phyloP scores from a whole-genome alignment of 1,140 invertebrate species.

The Drosophila rhopaloa region DNA sequence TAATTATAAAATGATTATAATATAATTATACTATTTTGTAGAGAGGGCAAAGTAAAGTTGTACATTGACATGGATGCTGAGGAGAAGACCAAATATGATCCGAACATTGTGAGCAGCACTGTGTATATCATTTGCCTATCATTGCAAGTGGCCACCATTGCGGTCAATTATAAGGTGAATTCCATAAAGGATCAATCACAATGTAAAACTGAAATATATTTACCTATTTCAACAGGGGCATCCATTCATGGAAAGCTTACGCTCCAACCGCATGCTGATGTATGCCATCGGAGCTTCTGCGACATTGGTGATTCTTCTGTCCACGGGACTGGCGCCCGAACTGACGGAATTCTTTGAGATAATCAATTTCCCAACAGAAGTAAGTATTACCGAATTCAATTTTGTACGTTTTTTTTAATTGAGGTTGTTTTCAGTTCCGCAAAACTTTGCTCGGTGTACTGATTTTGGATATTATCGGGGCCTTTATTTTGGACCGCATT shows the following conservation, averaged over 20 bases:
- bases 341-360: conserved; percentile 94
- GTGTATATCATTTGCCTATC: conserved; percentile 99
- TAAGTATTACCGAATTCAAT: conserved; percentile 85
- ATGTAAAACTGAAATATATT: conserved; percentile 29
- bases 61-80: conserved; percentile 86
- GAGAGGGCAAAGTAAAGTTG: conserved; percentile 86
- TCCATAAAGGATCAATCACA: accelerated
- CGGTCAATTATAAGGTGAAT: conserved; percentile 98
- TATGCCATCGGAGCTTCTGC: conserved; percentile 93
- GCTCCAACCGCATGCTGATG: conserved; percentile 95
- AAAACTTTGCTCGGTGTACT: conserved; percentile 91
- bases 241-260: conserved; percentile 99
- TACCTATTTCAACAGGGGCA: conserved; percentile 89
- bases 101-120: conserved; percentile 97
- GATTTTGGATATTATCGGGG: conserved; percentile 92
- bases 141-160: conserved; percentile 98
- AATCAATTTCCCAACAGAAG: conserved; percentile 93
- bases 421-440: conserved; percentile 91
- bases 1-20: not conserved
- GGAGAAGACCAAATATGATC: conserved; percentile 95
- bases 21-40: conserved; percentile 49
- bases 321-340: conserved; percentile 91
- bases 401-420: not conserved
- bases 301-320: conserved; percentile 90
- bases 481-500: conserved; percentile 92